These are phyloP conservation scores for Antitype chi DNA, from an alignment of 2,888 invertebrate species.

Conservation along the genomic window DNA sequence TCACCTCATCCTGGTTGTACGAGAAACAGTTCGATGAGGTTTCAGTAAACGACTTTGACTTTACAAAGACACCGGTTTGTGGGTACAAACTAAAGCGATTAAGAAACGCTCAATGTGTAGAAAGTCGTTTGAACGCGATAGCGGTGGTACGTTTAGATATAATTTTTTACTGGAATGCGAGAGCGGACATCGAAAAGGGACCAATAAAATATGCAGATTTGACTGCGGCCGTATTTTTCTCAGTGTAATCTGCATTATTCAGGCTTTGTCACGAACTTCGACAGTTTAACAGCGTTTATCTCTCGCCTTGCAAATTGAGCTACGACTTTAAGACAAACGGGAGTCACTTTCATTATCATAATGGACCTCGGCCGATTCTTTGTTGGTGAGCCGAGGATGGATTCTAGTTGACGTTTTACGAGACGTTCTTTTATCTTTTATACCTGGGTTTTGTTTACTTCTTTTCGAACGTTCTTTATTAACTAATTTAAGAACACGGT, in stretches of 20 bases:
- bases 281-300: slow-evolving; percentile 91
- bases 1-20: slow-evolving; percentile 69
- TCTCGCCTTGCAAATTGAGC: slow-evolving; percentile 91
- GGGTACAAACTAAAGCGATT: slow-evolving; percentile 64
- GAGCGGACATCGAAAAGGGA: slow-evolving; percentile 85
- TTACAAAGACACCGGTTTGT: slow-evolving; percentile 56
- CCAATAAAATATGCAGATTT: slow-evolving; percentile 91
- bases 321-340: slow-evolving; percentile 91
- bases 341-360: slow-evolving; percentile 90
- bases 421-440: slow-evolving; percentile 67
- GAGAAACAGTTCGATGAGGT: slow-evolving; percentile 64
- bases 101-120: slow-evolving; percentile 57
- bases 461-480: slow-evolving; percentile 53
- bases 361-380: slow-evolving; percentile 89
- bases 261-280: slow-evolving; percentile 91
- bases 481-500: slow-evolving; percentile 30
- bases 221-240: slow-evolving; percentile 90
- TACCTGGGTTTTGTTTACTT: slow-evolving; percentile 63
- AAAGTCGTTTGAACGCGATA: slow-evolving; percentile 62
- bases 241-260: slow-evolving; percentile 91
- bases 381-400: slow-evolving; percentile 85
- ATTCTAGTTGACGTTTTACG: slow-evolving; percentile 81
- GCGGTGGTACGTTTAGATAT: slow-evolving; percentile 70
- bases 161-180: slow-evolving; percentile 77
- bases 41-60: slow-evolving; percentile 58